phyloP scores from a whole-genome alignment of 2,888 invertebrate genomes.

The Zaprionus obscuricornis region DNA sequence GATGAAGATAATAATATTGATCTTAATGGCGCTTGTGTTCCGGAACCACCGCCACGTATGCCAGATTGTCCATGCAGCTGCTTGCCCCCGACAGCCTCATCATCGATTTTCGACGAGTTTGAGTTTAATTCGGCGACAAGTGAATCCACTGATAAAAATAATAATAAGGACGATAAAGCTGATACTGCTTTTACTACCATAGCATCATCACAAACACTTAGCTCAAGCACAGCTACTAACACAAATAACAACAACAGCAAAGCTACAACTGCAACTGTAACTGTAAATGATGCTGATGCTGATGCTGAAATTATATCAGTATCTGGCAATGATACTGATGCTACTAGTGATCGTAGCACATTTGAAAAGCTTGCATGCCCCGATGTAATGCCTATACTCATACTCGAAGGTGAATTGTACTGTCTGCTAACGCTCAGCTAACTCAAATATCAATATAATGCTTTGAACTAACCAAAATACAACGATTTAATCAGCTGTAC shows the following conservation, averaged over 20 bases:
- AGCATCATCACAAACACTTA: too few species aligned
- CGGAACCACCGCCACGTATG: conserved; percentile 82
- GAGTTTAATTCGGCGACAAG: too few species aligned
- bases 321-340: conserved; percentile 7
- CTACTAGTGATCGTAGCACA: conserved; percentile 50
- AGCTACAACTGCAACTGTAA: conserved; percentile 12
- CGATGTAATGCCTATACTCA: conserved; percentile 90
- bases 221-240: conserved; percentile 18
- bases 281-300: conserved; percentile 25
- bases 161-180: conserved; percentile 19
- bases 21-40: conserved; percentile 62
- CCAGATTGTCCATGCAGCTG: conserved; percentile 82
- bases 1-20: conserved; percentile 31
- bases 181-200: conserved; percentile 23
- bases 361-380: conserved; percentile 85
- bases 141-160: conserved; percentile 24
- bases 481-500: conserved; percentile 44
- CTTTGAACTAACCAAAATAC: conserved; percentile 41
- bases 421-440: conserved; percentile 44
- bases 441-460: conserved; percentile 9
- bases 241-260: conserved; percentile 33
- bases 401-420: conserved; percentile 91
- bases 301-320: conserved; percentile 17
- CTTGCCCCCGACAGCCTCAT: conserved; percentile 24
- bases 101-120: conserved; percentile 11